Base-by-base conservation (phyloP, 1,140 invertebrate species). In the Drosophila tristis region DNA sequence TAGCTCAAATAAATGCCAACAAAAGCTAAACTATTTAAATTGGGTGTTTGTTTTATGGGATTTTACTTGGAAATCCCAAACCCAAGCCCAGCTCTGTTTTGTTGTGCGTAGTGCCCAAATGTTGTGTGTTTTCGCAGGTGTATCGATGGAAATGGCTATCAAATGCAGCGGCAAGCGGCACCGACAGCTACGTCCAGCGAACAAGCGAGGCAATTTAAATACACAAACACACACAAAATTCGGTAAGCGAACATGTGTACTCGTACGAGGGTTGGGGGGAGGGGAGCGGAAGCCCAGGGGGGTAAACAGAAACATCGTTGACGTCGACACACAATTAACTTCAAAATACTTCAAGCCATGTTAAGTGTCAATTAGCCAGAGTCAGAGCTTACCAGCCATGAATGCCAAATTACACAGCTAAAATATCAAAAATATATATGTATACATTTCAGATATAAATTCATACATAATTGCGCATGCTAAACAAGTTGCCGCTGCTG, bases 241-340 rank as follows among this genome's bases (percentile, higher is more conserved):
- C 59, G 54, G 65, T 29, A 56, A 64, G 71, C 57, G 55, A 71
- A 71, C 79, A 61, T 68, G 53, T 89, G 84, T 77, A 39, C 35
- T 66, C 43, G 70, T 66, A 62, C 50, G 48, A 63, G 44, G 47
- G 15, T 53, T 6, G 16, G 11, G 53, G 20, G 16, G 61, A 39
- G 53, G 20, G 16, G 61, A 39, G 42, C 31, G 45, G 51, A 4
- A 6, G 29, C 42, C 6, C 5, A 20, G 15, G 8, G n/a, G 50
- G 8, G 57, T 4, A 4, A 43, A 56, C 58, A 63, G 61, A 13
- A 55, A 49, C 65, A 71, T 56, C 51, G 74, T 65, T 75, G 81
- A 87, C 73, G 78, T 76, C 82, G 82, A 87, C 84, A 89, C 71
- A 78, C 82, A 87, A 87, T 87, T 87, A 87, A 87, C 72, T 87